Evolutionary conservation across 2,888 invertebrate genomes (phyloP).

Genomic region (Pandemis corylana): DNA sequence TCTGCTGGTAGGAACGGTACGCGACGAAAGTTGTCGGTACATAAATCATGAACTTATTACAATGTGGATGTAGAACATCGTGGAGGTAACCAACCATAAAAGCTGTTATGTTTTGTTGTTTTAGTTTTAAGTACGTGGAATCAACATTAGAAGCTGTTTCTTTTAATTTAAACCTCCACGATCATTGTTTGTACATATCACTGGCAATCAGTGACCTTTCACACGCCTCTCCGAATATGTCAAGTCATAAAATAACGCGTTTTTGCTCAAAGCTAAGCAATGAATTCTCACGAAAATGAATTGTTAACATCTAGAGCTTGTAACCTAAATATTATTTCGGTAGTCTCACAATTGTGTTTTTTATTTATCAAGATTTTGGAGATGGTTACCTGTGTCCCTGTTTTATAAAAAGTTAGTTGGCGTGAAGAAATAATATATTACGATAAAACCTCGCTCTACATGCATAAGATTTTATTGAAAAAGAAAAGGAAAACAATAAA

Average conservation of each 20-base stretch:
- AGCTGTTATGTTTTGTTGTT: neutral
- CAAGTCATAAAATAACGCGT: slow-evolving; percentile 11
- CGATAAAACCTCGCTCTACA: no score
- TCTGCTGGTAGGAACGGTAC: neutral
- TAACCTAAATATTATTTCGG: slow-evolving; percentile 17
- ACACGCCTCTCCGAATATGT: slow-evolving; percentile 54
- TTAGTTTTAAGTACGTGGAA: neutral
- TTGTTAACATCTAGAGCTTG: slow-evolving; percentile 3
- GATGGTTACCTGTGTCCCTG: neutral
- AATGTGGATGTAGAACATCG: neutral
- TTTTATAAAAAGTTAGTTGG: neutral
- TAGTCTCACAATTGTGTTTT: slow-evolving; percentile 35
- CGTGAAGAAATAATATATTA: no score
- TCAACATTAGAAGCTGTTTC: neutral
- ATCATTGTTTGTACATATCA: neutral
- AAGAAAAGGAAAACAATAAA: no score
- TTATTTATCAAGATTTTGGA: slow-evolving; percentile 18
- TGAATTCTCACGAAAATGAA: slow-evolving; percentile 31
- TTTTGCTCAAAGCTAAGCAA: slow-evolving; percentile 23
- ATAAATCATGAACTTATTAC: neutral
- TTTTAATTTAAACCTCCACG: neutral
- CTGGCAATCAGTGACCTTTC: slow-evolving; percentile 55
- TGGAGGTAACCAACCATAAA: neutral
- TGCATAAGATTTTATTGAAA: no score
- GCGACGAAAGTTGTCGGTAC: neutral